Conservation (phyloP, 2,888 invertebrate genomes). For the Slavum lentiscoides region DNA sequence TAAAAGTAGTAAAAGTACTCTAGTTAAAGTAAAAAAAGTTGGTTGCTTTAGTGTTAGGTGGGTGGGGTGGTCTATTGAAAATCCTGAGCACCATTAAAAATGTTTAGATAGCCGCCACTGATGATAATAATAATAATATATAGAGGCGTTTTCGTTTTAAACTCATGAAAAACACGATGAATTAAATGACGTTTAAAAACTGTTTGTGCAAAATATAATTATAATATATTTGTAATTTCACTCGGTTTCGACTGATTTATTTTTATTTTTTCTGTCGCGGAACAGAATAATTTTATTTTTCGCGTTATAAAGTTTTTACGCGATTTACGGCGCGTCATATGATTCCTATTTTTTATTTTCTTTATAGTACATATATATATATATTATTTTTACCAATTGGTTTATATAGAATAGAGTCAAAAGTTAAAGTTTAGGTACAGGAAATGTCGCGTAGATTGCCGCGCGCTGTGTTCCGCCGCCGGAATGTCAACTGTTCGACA, state of each 20-base stretch:
- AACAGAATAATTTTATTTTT: too few species aligned
- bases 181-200: not conserved
- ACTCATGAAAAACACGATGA: not conserved
- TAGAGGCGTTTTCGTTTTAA: not conserved
- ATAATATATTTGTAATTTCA: not conserved
- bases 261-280: too few species aligned
- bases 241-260: too few species aligned
- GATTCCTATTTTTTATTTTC: not conserved
- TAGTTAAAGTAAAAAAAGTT: too few species aligned
- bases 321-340: not conserved
- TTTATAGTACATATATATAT: not conserved
- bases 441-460: constrained; percentile 6
- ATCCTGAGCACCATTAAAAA: too few species aligned
- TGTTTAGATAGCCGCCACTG: too few species aligned
- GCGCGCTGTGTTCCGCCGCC: not conserved
- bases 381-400: constrained; percentile 14
- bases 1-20: too few species aligned
- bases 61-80: too few species aligned
- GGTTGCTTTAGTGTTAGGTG: too few species aligned
- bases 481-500: not conserved
- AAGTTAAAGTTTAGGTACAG: not conserved
- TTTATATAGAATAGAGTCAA: not conserved
- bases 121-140: not conserved
- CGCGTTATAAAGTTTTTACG: not conserved
- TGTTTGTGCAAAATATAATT: not conserved